Evolutionary conservation across 1,140 invertebrate species (phyloP).

Genomic region (Drosophila leontia): DNA sequence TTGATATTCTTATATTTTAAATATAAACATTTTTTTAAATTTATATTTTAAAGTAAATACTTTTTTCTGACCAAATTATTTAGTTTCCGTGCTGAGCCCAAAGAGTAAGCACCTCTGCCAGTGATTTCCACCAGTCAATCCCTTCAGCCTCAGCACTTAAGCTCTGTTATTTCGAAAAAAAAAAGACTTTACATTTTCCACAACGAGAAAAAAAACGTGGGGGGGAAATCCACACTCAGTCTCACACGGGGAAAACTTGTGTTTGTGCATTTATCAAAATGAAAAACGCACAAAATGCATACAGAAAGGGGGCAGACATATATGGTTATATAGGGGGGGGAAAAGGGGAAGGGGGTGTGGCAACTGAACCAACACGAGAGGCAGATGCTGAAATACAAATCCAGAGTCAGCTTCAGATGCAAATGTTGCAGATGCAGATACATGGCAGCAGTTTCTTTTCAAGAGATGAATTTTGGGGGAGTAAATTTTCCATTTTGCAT

Average conservation of each 20-base stretch:
- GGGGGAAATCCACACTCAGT: conserved; percentile 13
- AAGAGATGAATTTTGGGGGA: conserved; percentile 6
- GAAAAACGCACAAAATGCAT: conserved; percentile 50
- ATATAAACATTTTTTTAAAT: no score
- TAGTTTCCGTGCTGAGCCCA: not conserved
- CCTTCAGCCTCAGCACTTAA: not conserved
- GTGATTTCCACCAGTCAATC: not conserved
- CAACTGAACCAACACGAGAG: conserved; percentile 46
- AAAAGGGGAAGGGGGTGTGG: not conserved
- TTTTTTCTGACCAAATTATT: not conserved
- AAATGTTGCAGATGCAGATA: conserved; percentile 34
- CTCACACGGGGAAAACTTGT: not conserved
- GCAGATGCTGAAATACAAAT: conserved; percentile 37
- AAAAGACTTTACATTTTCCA: conserved; percentile 28
- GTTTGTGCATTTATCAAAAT: conserved; percentile 36
- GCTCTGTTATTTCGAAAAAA: conserved; percentile 16
- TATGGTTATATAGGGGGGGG: not conserved
- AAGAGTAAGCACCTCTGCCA: not conserved
- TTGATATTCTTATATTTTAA: no score
- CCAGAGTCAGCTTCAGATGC: conserved; percentile 4
- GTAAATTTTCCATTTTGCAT: conserved; percentile 16
- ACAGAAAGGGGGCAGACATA: not conserved
- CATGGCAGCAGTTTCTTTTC: conserved; percentile 12
- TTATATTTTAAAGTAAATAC: not conserved
- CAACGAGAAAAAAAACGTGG: no score